Percentiles rank a stretch among this genome's conserved stretches.
Conservation (phyloP, 2,113 vertebrate species). For the Tauraco erythrolophus region DNA sequence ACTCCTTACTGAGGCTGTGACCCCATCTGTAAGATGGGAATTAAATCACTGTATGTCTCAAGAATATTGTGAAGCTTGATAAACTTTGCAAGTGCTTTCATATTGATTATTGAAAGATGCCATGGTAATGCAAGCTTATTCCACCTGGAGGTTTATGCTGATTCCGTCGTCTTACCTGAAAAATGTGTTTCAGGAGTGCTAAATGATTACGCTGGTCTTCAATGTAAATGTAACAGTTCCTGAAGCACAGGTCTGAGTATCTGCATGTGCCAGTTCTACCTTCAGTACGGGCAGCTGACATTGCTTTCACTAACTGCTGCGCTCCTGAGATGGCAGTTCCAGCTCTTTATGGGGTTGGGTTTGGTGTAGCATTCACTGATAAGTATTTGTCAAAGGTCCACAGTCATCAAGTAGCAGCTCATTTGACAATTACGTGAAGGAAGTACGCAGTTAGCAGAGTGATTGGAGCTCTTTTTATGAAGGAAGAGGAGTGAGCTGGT, state of each 20-base stretch:
- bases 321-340: neutral
- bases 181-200: neutral
- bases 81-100: constrained; percentile 26
- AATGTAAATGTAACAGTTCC: neutral
- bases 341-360: neutral
- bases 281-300: neutral
- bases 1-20: neutral
- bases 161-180: neutral
- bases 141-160: neutral
- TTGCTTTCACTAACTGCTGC: neutral
- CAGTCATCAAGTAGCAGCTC: neutral
- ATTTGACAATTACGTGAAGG: neutral
- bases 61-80: constrained; percentile 20
- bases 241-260: neutral
- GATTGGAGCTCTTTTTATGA: neutral
- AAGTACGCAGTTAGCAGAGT: neutral
- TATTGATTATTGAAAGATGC: neutral
- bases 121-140: neutral
- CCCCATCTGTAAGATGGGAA: neutral
- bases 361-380: neutral
- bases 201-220: neutral
- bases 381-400: neutral
- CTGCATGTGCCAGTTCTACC: neutral
- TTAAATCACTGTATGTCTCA: constrained; percentile 5
- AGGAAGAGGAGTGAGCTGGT: neutral